Evolutionary conservation across 2,113 vertebrate species (phyloP).

Genomic region (Donacobius atricapilla): DNA sequence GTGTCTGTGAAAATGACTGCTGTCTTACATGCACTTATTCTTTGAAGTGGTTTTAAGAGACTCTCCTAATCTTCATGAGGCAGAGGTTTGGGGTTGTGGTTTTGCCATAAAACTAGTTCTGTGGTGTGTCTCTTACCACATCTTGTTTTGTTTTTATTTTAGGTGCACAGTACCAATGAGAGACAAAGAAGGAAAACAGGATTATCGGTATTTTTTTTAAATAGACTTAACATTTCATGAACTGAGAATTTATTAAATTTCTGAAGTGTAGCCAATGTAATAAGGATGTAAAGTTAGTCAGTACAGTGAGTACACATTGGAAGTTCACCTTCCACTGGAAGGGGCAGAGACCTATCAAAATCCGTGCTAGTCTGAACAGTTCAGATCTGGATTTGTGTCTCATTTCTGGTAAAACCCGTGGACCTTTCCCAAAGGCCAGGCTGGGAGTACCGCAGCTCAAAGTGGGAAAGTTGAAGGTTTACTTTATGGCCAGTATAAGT

Average conservation of each 20-base stretch:
- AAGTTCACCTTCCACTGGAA: background rate
- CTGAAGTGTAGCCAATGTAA: background rate
- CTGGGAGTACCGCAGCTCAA: background rate
- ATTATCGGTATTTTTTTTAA: conserved; percentile 84
- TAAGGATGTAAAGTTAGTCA: background rate
- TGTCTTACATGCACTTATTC: background rate
- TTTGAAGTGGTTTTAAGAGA: background rate
- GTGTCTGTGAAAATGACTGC: background rate
- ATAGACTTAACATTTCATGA: background rate
- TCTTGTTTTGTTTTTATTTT: conserved; percentile 9
- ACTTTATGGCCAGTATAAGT: background rate
- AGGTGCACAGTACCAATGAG: conserved; percentile 91
- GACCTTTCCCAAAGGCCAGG: background rate
- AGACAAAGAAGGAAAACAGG: conserved; percentile 96
- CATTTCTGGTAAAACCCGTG: background rate
- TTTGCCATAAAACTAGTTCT: background rate
- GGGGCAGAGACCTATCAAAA: background rate
- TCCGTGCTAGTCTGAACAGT: background rate
- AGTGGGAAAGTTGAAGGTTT: background rate
- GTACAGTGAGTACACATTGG: background rate
- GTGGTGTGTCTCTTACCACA: background rate
- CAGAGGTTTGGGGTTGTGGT: background rate
- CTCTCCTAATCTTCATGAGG: background rate
- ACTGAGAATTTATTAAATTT: background rate
- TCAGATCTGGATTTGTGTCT: background rate